Evolutionary conservation across 2,888 invertebrate species (phyloP).

Genomic region (Melitaea athalia): DNA sequence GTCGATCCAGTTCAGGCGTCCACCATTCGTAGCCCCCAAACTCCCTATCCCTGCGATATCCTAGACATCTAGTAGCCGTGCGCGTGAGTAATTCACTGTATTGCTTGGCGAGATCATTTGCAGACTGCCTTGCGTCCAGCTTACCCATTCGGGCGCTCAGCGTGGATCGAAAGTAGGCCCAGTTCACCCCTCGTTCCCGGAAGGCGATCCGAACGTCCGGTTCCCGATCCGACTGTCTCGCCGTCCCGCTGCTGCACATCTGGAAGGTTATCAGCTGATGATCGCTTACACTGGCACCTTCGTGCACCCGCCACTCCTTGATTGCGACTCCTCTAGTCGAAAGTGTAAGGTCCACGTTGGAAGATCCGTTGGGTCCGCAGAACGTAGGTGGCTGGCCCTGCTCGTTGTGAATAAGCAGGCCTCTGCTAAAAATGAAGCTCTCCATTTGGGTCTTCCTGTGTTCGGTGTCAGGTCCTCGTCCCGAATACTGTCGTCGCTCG

Average conservation of each 20-base stretch:
- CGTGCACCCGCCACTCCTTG: not conserved
- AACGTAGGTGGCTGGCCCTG: not conserved
- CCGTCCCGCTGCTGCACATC: not conserved
- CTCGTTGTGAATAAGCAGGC: not conserved
- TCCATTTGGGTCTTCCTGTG: constrained; percentile 1
- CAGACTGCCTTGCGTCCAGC: not conserved
- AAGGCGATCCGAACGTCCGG: not conserved
- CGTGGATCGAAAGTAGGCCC: too few species aligned
- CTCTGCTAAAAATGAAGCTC: not conserved
- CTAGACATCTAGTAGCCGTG: not conserved
- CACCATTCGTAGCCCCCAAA: not conserved
- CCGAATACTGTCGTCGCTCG: not conserved
- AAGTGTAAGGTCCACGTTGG: not conserved
- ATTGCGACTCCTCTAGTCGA: not conserved
- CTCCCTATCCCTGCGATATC: not conserved
- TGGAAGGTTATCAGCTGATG: not conserved
- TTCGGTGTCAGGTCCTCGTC: not conserved
- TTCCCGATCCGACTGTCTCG: not conserved
- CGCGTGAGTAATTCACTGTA: not conserved
- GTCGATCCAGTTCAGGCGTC: not conserved
- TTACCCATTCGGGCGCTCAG: too few species aligned
- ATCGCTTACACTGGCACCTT: not conserved
- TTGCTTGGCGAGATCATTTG: not conserved
- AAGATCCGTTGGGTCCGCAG: not conserved
- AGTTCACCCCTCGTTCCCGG: too few species aligned